phyloP scores from a whole-genome alignment of 2,797 vertebrate genomes.

The Labroides dimidiatus region DNA sequence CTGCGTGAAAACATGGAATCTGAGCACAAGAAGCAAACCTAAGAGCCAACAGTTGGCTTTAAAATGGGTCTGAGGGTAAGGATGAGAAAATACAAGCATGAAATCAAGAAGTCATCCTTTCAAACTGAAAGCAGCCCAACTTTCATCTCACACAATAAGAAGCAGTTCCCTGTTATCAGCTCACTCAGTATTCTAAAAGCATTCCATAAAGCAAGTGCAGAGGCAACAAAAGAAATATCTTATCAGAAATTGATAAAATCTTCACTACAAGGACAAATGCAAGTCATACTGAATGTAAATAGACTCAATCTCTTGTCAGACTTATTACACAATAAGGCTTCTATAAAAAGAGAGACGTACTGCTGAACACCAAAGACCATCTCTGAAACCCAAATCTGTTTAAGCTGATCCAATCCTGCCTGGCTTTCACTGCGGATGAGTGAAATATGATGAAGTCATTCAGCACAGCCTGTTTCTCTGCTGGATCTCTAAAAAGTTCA shows the following conservation, averaged over 20 bases:
- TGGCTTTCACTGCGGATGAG: conserved; percentile 43
- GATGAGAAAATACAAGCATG: background rate
- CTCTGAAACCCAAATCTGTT: conserved; percentile 46
- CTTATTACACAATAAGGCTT: conserved; percentile 23
- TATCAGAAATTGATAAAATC: background rate
- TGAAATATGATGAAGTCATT: conserved; percentile 33
- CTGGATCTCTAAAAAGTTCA: conserved; percentile 32
- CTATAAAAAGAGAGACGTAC: conserved; percentile 11
- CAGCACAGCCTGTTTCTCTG: conserved; percentile 21
- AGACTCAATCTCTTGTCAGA: conserved; percentile 9
- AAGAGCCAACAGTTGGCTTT: background rate
- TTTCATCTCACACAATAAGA: background rate
- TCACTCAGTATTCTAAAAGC: background rate
- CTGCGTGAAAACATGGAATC: too few relatives aligned
- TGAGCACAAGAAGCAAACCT: background rate
- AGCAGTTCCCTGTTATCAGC: background rate
- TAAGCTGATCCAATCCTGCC: conserved; percentile 50
- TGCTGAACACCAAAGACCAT: conserved; percentile 32
- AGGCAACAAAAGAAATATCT: background rate
- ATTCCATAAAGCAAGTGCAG: background rate
- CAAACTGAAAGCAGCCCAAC: background rate
- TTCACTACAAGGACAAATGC: background rate
- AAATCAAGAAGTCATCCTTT: background rate
- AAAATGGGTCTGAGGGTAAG: background rate
- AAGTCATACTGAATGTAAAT: background rate